phyloP scores from a whole-genome alignment of 2,113 vertebrate species.

The Scortum barcoo region DNA sequence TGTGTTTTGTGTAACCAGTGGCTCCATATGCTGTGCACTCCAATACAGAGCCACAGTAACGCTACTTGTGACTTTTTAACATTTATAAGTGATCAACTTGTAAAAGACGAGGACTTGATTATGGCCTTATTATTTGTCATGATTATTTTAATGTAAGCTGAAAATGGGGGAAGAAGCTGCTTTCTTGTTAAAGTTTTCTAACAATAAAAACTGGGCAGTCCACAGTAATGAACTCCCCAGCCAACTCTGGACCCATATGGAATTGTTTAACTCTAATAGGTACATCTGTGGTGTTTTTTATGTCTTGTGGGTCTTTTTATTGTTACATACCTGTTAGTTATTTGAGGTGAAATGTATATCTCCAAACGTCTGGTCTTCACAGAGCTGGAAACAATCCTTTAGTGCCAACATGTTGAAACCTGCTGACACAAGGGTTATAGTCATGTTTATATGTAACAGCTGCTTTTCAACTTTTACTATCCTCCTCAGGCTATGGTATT shows the following conservation, averaged over 20 bases:
- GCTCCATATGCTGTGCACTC: neutral
- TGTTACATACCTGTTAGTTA: constrained; percentile 37
- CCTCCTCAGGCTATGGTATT: constrained; percentile 20
- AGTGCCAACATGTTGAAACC: constrained; percentile 48
- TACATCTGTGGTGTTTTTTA: constrained; percentile 21
- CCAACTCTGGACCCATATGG: constrained; percentile 49
- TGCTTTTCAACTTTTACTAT: constrained; percentile 55
- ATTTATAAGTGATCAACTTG: neutral
- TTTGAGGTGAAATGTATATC: constrained; percentile 39
- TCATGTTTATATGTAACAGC: constrained; percentile 61
- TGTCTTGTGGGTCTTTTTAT: constrained; percentile 41
- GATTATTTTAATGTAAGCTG: constrained; percentile 4
- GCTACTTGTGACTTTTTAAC: neutral
- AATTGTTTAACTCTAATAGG: constrained; percentile 39
- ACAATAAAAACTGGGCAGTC: constrained; percentile 13
- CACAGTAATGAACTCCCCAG: constrained; percentile 28
- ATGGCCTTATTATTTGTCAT: neutral
- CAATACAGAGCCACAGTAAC: neutral
- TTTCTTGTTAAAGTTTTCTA: neutral
- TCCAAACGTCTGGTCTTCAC: constrained; percentile 47
- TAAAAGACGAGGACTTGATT: neutral
- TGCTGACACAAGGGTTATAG: constrained; percentile 38
- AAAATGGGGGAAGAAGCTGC: neutral
- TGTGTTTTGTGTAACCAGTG: neutral
- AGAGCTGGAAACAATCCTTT: constrained; percentile 41